Evolutionary conservation across 30 jellyfish, hydroid and myxozoan genomes (phyloP).

Genomic region (Aurelia aurita complex sp. Pacific): DNA sequence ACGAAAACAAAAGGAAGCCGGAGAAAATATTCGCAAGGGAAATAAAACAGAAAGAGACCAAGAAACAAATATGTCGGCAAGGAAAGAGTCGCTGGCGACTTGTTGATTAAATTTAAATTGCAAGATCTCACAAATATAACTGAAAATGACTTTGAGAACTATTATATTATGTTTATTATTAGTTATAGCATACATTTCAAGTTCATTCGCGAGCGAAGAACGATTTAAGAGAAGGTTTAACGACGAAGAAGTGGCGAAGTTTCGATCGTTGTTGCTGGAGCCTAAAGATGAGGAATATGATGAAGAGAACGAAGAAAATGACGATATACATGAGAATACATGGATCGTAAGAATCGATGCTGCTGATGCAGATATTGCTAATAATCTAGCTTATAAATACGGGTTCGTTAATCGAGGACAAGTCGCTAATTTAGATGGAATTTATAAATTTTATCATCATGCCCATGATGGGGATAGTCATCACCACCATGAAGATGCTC

Average conservation of each 20-base stretch:
- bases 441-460: conserved; percentile 72
- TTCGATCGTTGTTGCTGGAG: conserved; percentile 73
- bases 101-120: not conserved
- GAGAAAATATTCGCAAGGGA: too few relatives aligned
- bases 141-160: not conserved
- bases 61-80: not conserved
- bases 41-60: too few relatives aligned
- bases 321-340: conserved; percentile 66
- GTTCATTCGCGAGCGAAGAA: not conserved
- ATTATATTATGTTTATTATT: not conserved
- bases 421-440: conserved; percentile 79
- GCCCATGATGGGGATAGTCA: conserved; percentile 37
- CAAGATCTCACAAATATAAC: not conserved
- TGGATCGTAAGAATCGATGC: conserved; percentile 93
- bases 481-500: conserved; percentile 22
- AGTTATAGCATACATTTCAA: not conserved
- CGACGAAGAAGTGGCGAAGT: conserved; percentile 60
- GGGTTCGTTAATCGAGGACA: conserved; percentile 82
- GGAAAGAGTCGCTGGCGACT: conserved; percentile 9
- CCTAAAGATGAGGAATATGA: conserved; percentile 95
- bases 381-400: conserved; percentile 69
- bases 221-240: conserved; percentile 28
- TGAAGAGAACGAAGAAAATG: conserved; percentile 53
- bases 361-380: conserved; percentile 78
- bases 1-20: too few relatives aligned